Evolutionary conservation across 64 coral and sea anemone species (phyloP).

Genomic region (Pachyseris speciosa): DNA sequence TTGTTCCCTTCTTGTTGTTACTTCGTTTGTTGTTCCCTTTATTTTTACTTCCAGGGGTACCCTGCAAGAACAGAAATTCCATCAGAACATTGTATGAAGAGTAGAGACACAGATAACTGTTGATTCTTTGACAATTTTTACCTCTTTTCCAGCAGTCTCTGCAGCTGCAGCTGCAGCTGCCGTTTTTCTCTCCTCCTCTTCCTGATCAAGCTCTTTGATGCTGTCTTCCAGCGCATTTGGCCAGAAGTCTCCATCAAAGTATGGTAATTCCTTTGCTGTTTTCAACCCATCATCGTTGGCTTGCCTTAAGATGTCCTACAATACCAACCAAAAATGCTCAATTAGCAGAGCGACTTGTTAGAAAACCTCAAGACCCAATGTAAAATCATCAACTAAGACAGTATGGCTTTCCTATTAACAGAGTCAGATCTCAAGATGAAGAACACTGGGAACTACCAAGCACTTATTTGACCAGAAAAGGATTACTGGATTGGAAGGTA

Average conservation of each 20-base stretch:
- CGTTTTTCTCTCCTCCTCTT: slow-evolving; percentile 97
- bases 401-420: too few relatives aligned
- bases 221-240: slow-evolving; percentile 98
- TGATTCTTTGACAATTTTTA: slow-evolving; percentile 31
- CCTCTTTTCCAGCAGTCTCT: slow-evolving; percentile 78
- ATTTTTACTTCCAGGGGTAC: slow-evolving; percentile 84
- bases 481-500: too few relatives aligned
- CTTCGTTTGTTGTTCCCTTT: slow-evolving; percentile 94
- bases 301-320: slow-evolving; percentile 96
- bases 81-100: too few relatives aligned
- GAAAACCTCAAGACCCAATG: neutral
- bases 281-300: slow-evolving; percentile 92
- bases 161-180: slow-evolving; percentile 87
- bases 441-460: too few relatives aligned
- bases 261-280: slow-evolving; percentile 93
- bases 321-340: neutral
- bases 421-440: too few relatives aligned
- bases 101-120: too few relatives aligned
- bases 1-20: slow-evolving; percentile 95
- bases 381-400: too few relatives aligned
- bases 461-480: too few relatives aligned
- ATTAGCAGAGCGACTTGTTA: neutral
- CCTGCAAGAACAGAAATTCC: neutral
- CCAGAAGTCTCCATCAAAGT: slow-evolving; percentile 99
- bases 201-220: slow-evolving; percentile 96